These are phyloP conservation scores for Peromyscus nudipes DNA, from an alignment of 2,797 vertebrate genomes.

Conservation along the genomic window DNA sequence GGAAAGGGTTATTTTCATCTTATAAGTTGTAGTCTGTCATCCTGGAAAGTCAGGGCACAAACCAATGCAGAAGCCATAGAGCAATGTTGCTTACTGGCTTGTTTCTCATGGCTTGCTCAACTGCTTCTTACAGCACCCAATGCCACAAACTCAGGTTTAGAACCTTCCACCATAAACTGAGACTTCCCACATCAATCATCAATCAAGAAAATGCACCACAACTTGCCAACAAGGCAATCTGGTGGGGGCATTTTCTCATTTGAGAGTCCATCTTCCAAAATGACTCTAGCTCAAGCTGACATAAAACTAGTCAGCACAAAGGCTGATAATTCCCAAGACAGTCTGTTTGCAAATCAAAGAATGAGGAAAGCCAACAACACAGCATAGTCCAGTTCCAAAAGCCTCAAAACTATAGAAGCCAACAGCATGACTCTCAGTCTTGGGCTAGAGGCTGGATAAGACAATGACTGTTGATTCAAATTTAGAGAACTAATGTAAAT, in stretches of 20 bases:
- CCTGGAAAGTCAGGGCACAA: background rate
- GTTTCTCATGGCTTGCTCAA: background rate
- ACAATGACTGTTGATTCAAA: background rate
- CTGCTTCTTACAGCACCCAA: background rate
- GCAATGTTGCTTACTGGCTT: background rate
- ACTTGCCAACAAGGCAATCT: too few species aligned
- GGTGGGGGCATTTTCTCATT: background rate
- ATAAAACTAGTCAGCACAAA: background rate
- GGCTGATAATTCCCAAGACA: background rate
- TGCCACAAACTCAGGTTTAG: background rate
- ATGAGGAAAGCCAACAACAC: background rate
- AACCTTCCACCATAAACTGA: background rate
- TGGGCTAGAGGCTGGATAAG: background rate
- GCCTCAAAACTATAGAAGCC: background rate
- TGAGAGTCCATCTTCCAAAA: background rate
- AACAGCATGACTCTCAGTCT: background rate
- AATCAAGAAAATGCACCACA: background rate
- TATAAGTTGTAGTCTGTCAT: background rate
- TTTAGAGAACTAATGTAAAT: background rate
- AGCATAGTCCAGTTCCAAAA: background rate
- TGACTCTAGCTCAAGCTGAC: background rate
- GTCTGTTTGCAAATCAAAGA: background rate
- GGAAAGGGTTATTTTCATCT: background rate
- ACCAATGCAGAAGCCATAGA: background rate
- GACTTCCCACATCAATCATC: background rate